Base-by-base conservation (phyloP, 2,888 invertebrate species). In the Nomada lathburiana region DNA sequence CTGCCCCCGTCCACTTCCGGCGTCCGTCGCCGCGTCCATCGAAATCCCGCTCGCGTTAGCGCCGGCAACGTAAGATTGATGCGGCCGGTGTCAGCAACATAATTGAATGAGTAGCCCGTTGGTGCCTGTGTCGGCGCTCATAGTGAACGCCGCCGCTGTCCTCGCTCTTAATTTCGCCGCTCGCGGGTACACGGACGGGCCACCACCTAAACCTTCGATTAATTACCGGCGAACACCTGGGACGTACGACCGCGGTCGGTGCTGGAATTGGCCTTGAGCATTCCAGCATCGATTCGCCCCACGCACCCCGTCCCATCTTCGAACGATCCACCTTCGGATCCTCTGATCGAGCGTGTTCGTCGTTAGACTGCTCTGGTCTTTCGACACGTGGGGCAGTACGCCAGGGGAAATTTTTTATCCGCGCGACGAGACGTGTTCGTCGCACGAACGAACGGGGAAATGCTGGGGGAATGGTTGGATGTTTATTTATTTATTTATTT, bases 21-120 rank as follows among this genome's bases (percentile, higher is more conserved):
- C 36, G 69, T 69, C 60, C 73, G 71, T 72, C 69, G 50, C 26
- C 53, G 80, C 77, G 57, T 80, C 80, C 83, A 75, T 86, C 86
- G 88, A 88, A 86, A 87, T 88, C 80, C 79, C 71, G 67, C 84
- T 60, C 84, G 82, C 73, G 86, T 87, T 87, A 88, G 86, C 89
- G 88, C 87, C 87, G 87, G 84, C 59, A 68, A 63, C 42, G 73
- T 55, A 92, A 92, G 93, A 93, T 93, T 92, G 92, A 93, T 93
- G 92, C 86, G 90, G 86, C 84, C 83, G 90, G 90, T 92, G 92
- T 93, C 92, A 92, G 92, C 90, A 88, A 91, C 91, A 92, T 93
- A 93, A 93, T 93, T 93, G 93, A 93, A 93, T 92, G 93, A 92
- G 91, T 91, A 88, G 89, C 88, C 86, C 70, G 70, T 16, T 84